phyloP scores from a whole-genome alignment of 2,113 vertebrate species.

The Clarias gariepinus region DNA sequence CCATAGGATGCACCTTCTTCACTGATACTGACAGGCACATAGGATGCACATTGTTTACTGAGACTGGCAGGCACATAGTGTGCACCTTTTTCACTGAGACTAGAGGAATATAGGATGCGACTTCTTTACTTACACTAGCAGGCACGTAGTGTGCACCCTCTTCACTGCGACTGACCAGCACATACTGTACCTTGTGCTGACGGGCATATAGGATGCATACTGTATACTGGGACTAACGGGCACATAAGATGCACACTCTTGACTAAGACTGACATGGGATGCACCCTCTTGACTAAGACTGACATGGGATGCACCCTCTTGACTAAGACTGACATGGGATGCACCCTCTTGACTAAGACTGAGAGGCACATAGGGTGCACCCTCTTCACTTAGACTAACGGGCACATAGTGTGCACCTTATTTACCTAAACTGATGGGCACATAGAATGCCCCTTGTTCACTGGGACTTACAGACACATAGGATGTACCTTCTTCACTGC shows the following conservation, averaged over 20 bases:
- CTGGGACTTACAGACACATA: neutral
- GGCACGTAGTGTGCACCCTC: neutral
- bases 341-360: neutral
- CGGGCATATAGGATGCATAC: neutral
- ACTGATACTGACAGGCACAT: neutral
- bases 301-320: neutral
- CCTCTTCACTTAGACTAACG: neutral
- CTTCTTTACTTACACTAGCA: neutral
- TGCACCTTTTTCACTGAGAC: neutral
- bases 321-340: neutral
- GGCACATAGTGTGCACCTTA: neutral
- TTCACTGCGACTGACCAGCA: neutral
- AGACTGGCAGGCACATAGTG: neutral
- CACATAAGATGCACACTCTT: neutral
- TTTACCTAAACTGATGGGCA: neutral
- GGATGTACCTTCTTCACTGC: neutral
- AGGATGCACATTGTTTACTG: neutral
- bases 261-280: neutral
- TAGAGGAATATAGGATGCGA: neutral
- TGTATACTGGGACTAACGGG: neutral
- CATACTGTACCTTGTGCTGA: neutral
- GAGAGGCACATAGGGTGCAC: neutral
- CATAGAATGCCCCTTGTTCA: neutral
- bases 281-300: neutral
- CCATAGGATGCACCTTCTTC: neutral